phyloP scores from a whole-genome alignment of 2,113 vertebrate genomes.

The Phycodurus eques region DNA sequence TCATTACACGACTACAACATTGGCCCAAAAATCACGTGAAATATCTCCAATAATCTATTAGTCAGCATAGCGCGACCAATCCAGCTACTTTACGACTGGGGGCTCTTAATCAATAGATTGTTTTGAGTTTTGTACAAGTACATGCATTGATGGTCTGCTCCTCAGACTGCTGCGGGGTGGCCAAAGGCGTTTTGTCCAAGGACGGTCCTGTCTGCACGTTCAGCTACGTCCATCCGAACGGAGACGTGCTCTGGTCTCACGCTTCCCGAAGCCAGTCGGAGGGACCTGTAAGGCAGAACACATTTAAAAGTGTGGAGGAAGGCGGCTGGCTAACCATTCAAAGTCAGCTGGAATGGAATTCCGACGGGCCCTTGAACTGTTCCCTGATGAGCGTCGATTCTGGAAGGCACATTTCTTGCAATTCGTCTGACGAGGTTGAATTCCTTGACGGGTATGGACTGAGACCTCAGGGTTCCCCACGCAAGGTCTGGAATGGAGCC shows the following conservation, averaged over 20 bases:
- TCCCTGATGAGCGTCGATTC: constrained; percentile 36
- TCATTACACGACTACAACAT: no score
- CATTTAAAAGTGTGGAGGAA: constrained; percentile 7
- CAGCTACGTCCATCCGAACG: constrained; percentile 39
- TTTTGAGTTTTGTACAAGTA: background rate
- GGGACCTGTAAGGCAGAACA: background rate
- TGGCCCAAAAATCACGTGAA: no score
- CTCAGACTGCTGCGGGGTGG: constrained; percentile 34
- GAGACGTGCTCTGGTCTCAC: constrained; percentile 58
- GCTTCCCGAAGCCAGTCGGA: constrained; percentile 19
- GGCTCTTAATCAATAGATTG: background rate
- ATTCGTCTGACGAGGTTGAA: background rate
- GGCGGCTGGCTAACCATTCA: constrained; percentile 39
- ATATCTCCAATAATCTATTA: no score
- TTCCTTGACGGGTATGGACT: fast-evolving
- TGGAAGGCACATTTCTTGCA: constrained; percentile 32
- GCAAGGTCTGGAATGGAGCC: background rate
- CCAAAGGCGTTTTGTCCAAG: fast-evolving
- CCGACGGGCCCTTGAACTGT: constrained; percentile 34
- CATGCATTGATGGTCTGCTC: background rate
- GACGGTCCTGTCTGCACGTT: constrained; percentile 42
- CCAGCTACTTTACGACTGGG: no score
- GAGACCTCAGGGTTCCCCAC: fast-evolving
- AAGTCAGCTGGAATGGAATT: constrained; percentile 10
- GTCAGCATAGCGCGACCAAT: no score